These are phyloP conservation scores for Alcedo quadribrachys DNA, from an alignment of 2,797 vertebrate species.

Conservation along the genomic window DNA sequence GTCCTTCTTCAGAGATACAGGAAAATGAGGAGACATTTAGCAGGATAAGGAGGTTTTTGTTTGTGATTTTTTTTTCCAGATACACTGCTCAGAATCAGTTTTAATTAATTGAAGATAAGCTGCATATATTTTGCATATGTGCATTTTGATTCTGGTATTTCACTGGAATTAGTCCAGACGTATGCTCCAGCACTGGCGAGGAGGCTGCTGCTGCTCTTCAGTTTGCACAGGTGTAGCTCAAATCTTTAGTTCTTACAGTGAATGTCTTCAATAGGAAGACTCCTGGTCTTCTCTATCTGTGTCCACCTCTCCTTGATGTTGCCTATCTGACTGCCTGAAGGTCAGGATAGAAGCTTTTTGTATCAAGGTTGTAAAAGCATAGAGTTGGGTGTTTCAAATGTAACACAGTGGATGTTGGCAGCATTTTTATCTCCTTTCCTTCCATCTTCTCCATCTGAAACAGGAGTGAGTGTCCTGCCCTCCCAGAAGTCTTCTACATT, in stretches of 20 bases:
- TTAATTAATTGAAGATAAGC: constrained; percentile 64
- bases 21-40: constrained; percentile 49
- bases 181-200: not conserved
- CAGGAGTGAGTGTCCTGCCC: not conserved
- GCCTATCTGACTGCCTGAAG: not conserved
- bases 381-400: not conserved
- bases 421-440: not conserved
- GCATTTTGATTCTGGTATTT: constrained; percentile 57
- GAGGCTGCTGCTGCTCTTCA: not conserved
- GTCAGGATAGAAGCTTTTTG: not conserved
- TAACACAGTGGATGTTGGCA: not conserved
- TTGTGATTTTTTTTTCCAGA: constrained; percentile 57
- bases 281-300: not conserved
- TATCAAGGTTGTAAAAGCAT: not conserved
- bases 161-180: constrained; percentile 55
- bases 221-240: constrained; percentile 8
- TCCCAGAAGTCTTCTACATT: not conserved
- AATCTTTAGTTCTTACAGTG: not conserved
- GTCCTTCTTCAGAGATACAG: constrained; percentile 58
- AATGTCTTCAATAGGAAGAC: not conserved
- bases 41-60: constrained; percentile 51
- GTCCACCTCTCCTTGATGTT: not conserved
- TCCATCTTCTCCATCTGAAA: not conserved
- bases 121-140: constrained; percentile 67
- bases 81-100: constrained; percentile 61